Evolutionary conservation across 1,140 invertebrate species (phyloP).

Genomic region (Drosophila nigromelanica): DNA sequence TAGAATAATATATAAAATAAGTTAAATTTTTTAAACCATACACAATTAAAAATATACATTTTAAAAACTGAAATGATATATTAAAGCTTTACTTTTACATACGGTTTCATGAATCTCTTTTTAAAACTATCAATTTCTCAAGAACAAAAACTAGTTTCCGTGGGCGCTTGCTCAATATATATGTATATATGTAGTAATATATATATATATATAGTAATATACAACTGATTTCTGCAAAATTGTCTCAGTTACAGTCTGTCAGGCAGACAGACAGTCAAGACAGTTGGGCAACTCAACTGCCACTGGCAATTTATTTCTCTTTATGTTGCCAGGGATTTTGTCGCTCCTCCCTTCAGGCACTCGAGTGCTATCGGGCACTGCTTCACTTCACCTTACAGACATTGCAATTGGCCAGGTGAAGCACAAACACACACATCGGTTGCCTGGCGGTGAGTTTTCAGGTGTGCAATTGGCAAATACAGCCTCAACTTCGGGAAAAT

Average conservation of each 20-base stretch:
- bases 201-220: not conserved
- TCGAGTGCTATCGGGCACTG: conserved; percentile 34
- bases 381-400: not conserved
- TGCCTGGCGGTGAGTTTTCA: conserved; percentile 54
- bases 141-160: too few relatives aligned
- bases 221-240: conserved; percentile 31
- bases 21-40: too few relatives aligned
- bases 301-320: conserved; percentile 72
- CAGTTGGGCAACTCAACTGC: conserved; percentile 41
- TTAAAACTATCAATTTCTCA: too few relatives aligned
- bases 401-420: conserved; percentile 29
- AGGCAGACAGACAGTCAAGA: conserved; percentile 7
- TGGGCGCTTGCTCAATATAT: too few relatives aligned
- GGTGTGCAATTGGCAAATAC: conserved; percentile 78
- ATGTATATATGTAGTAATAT: conserved; percentile 1
- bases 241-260: conserved; percentile 51
- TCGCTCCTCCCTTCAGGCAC: not conserved
- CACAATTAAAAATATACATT: too few relatives aligned
- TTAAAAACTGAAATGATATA: too few relatives aligned
- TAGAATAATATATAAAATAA: too few relatives aligned
- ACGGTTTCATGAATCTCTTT: too few relatives aligned
- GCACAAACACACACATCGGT: not conserved
- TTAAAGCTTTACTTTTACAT: too few relatives aligned
- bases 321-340: conserved; percentile 48
- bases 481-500: conserved; percentile 44